These are phyloP conservation scores for Octopus sinensis DNA, from an alignment of 1,140 invertebrate genomes.

Conservation along the genomic window DNA sequence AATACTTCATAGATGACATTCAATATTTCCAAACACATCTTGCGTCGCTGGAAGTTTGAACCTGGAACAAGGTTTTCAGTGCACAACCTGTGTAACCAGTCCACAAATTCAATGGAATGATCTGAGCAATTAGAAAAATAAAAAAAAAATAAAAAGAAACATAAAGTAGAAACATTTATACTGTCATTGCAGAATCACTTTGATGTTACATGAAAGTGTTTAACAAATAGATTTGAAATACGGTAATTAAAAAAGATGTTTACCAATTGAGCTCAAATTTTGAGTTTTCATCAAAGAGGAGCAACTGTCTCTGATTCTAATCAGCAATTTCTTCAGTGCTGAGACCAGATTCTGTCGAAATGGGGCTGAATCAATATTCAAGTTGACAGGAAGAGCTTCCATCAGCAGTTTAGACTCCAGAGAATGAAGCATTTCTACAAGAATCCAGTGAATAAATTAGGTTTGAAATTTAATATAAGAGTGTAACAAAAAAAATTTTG, in stretches of 20 bases:
- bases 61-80: conserved; percentile 59
- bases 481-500: neutral
- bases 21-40: conserved; percentile 43
- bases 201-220: neutral
- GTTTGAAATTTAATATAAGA: neutral
- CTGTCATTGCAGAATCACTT: neutral
- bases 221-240: neutral
- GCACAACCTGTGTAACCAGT: conserved; percentile 60
- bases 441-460: neutral
- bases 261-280: neutral
- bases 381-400: conserved; percentile 38
- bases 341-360: conserved; percentile 45
- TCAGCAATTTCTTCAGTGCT: conserved; percentile 36
- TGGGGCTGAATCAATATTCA: conserved; percentile 49
- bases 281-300: conserved; percentile 33
- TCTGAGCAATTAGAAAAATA: conserved; percentile 24
- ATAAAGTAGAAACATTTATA: neutral
- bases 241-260: neutral
- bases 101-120: conserved; percentile 45
- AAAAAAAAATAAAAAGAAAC: neutral
- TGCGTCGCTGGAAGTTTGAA: conserved; percentile 61
- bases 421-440: conserved; percentile 41
- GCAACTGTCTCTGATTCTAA: conserved; percentile 40
- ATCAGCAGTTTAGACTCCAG: conserved; percentile 36
- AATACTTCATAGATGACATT: conserved; percentile 38